Evolutionary conservation across 2,888 invertebrate genomes (phyloP), one percentile per base, ranked within the genome.

Genomic region (Lithophane leautieri): DNA sequence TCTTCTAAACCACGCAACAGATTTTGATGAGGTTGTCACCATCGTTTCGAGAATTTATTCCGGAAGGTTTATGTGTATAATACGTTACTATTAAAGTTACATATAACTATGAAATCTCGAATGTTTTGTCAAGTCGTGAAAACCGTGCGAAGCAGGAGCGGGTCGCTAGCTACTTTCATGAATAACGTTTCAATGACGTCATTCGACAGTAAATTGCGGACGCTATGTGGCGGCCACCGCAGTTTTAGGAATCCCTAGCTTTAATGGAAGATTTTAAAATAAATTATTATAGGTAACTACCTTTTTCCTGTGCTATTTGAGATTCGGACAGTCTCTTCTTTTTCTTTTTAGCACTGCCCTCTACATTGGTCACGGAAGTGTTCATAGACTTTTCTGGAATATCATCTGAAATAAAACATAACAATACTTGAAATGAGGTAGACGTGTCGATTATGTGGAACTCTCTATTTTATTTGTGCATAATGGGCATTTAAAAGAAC

Each of bases 261-360:
- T 28, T 14, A 28, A 14, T 47, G 22, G 14, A n/a, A 14, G 6
- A 52, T 16, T 34, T 52, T n/a, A 34, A 67, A 9, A 16, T 34
- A 50, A 16, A 16, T 50, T 2, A 66, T 50, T 66, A 8, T 65
- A n/a, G n/a, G n/a, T n/a, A 28, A 65, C 44, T 47, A 66, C 82
- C 76, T 74, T 50, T 56, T 73, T 52, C 58, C 2, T 52, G 58
- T 42, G 52, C 70, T 40, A 58, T 40, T 63, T 81, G 78, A 50
- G 75, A 70, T 73, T 75, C 85, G 0, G 78, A 83, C 19, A 70
- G 14, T 62, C 72, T 81, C 22, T 78, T 79, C 47, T 84, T 84
- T 14, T 84, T 84, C 62, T 83, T 85, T 68, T 81, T 83, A 44
- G 34, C 66, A 65, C 72, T 78, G 11, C 80, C 62, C 12, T 66